Evolutionary conservation across 2,888 invertebrate species (phyloP).

Genomic region (Auanema sp.): DNA sequence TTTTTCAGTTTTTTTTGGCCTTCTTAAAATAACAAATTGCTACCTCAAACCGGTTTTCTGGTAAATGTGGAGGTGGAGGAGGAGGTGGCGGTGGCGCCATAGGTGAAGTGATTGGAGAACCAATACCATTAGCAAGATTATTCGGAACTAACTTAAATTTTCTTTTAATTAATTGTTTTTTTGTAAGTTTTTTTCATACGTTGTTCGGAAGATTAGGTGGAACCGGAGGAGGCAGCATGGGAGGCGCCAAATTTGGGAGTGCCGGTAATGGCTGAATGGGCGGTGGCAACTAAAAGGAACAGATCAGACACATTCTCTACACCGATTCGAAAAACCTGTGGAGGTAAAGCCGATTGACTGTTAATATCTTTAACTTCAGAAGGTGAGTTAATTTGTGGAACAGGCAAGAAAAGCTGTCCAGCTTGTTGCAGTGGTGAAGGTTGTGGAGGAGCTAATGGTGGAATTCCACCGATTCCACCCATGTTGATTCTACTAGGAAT

Average conservation of each 20-base stretch:
- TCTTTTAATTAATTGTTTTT: neutral
- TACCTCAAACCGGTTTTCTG: slow-evolving; percentile 5
- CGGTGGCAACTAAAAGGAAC: too few species aligned
- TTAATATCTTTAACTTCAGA: too few species aligned
- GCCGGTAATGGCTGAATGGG: slow-evolving; percentile 10
- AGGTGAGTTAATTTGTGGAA: too few species aligned
- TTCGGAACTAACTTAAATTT: slow-evolving; percentile 1
- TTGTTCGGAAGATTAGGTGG: neutral
- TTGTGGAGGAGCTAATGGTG: too few species aligned
- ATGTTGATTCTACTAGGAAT: too few species aligned
- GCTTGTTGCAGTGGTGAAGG: too few species aligned
- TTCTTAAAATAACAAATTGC: neutral
- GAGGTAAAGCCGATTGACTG: too few species aligned
- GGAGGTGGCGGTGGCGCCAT: slow-evolving; percentile 23
- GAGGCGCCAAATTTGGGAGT: neutral
- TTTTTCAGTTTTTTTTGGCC: neutral
- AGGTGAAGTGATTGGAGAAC: slow-evolving; percentile 2
- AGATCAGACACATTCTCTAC: too few species aligned
- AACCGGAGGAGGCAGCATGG: neutral
- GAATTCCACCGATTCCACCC: too few species aligned
- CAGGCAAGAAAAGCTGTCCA: too few species aligned
- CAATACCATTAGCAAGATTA: slow-evolving; percentile 1
- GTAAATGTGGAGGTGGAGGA: slow-evolving; percentile 22
- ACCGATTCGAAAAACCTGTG: too few species aligned
- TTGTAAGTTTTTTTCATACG: neutral